Conservation (phyloP, 1,140 invertebrate species). For the Achatina immaculata region DNA sequence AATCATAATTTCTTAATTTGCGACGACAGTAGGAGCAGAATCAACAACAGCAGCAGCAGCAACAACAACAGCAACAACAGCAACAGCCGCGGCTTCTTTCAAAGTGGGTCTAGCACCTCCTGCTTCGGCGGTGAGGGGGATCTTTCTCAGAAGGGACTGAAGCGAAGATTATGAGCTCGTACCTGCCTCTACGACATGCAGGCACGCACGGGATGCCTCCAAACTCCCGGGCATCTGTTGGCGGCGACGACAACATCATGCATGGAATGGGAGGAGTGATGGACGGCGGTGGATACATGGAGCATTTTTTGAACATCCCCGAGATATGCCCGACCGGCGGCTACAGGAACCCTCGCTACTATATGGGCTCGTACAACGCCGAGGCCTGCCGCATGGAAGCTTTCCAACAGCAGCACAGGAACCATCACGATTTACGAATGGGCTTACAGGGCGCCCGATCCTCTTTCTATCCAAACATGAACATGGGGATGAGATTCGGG, state of each 20-base stretch:
- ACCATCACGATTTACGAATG: conserved; percentile 62
- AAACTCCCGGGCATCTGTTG: conserved; percentile 3
- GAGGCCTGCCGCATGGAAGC: conserved; percentile 67
- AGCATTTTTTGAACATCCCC: conserved; percentile 67
- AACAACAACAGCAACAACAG: neutral
- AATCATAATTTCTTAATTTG: neutral
- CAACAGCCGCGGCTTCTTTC: neutral
- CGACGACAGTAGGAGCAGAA: neutral
- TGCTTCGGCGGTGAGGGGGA: neutral
- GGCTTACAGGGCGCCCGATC: conserved; percentile 58
- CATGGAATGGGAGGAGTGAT: conserved; percentile 15
- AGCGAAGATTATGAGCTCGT: conserved; percentile 40
- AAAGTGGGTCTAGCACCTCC: conserved; percentile 9
- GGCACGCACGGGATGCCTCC: conserved; percentile 38
- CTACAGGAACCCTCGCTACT: conserved; percentile 61
- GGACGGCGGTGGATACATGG: conserved; percentile 56
- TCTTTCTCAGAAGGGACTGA: neutral
- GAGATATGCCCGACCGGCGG: conserved; percentile 64
- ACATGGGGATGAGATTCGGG: conserved; percentile 57
- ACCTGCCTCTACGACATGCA: conserved; percentile 41
- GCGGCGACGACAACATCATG: conserved; percentile 36
- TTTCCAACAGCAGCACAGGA: conserved; percentile 57
- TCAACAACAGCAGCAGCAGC: neutral
- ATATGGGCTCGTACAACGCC: conserved; percentile 43
- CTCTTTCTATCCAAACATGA: conserved; percentile 64